Evolutionary conservation across 2,888 invertebrate genomes (phyloP).

Genomic region (Eupelmus urozonus): DNA sequence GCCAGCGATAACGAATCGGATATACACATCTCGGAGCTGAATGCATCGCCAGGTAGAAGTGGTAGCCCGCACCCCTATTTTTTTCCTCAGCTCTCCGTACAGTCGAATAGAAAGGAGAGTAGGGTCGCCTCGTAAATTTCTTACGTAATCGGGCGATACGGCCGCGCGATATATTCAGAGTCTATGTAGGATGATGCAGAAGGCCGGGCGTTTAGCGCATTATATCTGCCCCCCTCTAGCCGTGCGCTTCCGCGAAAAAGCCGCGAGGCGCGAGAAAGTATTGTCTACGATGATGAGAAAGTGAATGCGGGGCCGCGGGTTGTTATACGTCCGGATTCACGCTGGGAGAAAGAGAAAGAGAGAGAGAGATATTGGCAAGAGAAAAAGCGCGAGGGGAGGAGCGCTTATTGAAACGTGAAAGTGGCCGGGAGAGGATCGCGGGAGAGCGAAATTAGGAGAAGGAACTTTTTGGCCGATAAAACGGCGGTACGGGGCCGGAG

Average conservation of each 20-base stretch:
- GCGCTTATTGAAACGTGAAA: constrained; percentile 1
- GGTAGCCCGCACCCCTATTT: background rate
- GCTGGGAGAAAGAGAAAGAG: too few relatives aligned
- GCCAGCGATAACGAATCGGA: constrained; percentile 23
- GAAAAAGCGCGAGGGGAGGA: too few relatives aligned
- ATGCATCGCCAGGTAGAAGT: background rate
- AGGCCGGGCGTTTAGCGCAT: too few relatives aligned
- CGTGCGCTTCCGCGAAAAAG: constrained; percentile 60
- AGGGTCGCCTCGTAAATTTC: constrained; percentile 9
- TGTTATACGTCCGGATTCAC: background rate
- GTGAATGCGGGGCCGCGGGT: background rate
- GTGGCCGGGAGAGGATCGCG: background rate
- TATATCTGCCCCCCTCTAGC: too few relatives aligned
- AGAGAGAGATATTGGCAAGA: too few relatives aligned
- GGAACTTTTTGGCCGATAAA: too few relatives aligned
- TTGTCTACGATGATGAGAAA: constrained; percentile 55
- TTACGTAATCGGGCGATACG: constrained; percentile 15
- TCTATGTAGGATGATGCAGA: background rate
- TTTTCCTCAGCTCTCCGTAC: constrained; percentile 20
- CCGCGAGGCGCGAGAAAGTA: constrained; percentile 63
- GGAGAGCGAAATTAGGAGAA: background rate
- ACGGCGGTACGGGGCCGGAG: too few relatives aligned
- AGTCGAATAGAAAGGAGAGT: constrained; percentile 10
- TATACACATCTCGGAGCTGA: background rate
- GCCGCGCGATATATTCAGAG: background rate